phyloP scores from a whole-genome alignment of 2,113 vertebrate species.

The Pedetes capensis region DNA sequence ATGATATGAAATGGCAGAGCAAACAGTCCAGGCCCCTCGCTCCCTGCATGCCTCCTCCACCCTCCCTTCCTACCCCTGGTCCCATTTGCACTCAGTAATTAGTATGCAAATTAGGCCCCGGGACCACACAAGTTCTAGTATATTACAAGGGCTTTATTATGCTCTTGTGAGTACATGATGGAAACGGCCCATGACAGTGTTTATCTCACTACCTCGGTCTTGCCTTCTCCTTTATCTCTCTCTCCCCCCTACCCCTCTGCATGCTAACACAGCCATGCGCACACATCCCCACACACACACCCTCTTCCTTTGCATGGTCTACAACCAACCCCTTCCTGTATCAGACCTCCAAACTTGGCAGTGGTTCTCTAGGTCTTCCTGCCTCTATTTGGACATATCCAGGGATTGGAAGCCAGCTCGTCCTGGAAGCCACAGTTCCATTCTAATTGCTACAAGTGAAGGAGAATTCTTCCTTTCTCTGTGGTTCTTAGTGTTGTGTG shows the following conservation, averaged over 20 bases:
- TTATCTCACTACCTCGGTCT: constrained; percentile 88
- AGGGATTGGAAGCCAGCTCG: background rate
- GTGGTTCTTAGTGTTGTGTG: background rate
- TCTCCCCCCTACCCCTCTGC: background rate
- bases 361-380: constrained; percentile 24
- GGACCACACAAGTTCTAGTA: constrained; percentile 99
- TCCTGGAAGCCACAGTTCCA: constrained; percentile 36
- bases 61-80: constrained; percentile 80
- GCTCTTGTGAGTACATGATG: constrained; percentile 92
- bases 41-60: constrained; percentile 82
- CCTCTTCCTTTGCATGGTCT: constrained; percentile 25
- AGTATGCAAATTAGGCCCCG: constrained; percentile 99
- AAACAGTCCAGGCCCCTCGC: constrained; percentile 88
- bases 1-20: constrained; percentile 92
- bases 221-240: constrained; percentile 67
- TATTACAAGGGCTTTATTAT: constrained; percentile 99
- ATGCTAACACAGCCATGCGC: background rate
- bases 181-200: constrained; percentile 90
- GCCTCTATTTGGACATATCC: background rate
- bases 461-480: constrained; percentile 1
- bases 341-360: constrained; percentile 16
- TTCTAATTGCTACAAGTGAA: background rate
- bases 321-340: background rate
- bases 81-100: constrained; percentile 99
- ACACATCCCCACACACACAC: background rate